Percentiles rank a stretch among this genome's conserved stretches.
Conservation (phyloP, 2,888 invertebrate species). For the Dasypogon diadema region DNA sequence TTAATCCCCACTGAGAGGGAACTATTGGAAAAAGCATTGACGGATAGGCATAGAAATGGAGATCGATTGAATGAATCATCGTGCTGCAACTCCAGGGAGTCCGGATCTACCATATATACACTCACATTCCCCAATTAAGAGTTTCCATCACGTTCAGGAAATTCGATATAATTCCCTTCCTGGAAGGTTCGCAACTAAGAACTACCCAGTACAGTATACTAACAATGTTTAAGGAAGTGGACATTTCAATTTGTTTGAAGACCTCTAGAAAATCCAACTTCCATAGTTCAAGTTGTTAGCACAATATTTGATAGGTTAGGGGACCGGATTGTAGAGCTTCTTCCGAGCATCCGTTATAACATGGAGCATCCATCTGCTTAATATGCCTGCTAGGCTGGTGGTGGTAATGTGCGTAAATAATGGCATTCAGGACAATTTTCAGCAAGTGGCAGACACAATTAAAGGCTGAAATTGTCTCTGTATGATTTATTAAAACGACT, state of each 20-base stretch:
- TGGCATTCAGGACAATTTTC: conserved; percentile 1
- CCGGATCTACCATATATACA: not conserved
- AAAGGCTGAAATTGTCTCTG: conserved; percentile 13
- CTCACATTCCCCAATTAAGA: conserved; percentile 1
- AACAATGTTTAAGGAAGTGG: not conserved
- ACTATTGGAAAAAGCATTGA: not conserved
- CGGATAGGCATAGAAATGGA: not conserved
- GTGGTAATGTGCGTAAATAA: conserved; percentile 10
- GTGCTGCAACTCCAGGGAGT: not conserved
- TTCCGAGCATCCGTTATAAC: no score
- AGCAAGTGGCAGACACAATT: conserved; percentile 8
- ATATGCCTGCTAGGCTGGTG: not conserved
- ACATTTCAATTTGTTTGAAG: conserved; percentile 22
- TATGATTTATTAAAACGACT: conserved; percentile 24
- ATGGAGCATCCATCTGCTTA: no score
- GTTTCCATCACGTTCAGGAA: conserved; percentile 9
- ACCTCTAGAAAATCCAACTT: not conserved
- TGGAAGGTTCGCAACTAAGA: no score
- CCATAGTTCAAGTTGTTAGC: not conserved
- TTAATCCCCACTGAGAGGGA: not conserved
- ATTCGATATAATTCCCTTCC: not conserved
- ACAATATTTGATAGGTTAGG: conserved; percentile 6
- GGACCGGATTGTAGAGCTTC: not conserved
- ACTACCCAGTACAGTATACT: not conserved
- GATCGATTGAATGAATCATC: not conserved